A percentile compares a stretch with the other conserved stretches of the same genome.
Evolutionary conservation across 2,797 vertebrate species (phyloP).

Genomic region (Bradypodion pumilum): DNA sequence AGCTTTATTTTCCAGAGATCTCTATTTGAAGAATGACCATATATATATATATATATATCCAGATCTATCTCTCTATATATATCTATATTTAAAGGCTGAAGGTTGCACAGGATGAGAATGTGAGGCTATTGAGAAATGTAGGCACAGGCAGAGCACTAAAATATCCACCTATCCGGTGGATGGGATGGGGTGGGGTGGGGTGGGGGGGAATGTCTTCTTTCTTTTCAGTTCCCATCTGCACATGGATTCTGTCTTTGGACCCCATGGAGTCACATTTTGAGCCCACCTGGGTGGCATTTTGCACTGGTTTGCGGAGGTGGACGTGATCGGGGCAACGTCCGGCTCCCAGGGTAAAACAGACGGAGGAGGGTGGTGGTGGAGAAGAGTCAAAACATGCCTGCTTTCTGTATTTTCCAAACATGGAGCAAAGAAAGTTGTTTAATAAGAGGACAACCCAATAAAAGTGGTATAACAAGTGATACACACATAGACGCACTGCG

Average conservation of each 20-base stretch:
- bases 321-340: not conserved
- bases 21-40: constrained; percentile 31
- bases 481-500: not conserved
- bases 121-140: not conserved
- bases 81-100: constrained; percentile 37
- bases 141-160: too few species aligned
- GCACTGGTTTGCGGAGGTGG: constrained; percentile 5
- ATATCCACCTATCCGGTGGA: too few species aligned
- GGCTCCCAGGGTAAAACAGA: not conserved
- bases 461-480: not conserved
- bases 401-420: constrained; percentile 41
- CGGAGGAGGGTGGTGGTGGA: not conserved
- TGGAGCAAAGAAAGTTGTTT: constrained; percentile 1
- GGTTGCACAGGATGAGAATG: constrained; percentile 37
- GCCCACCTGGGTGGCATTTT: not conserved
- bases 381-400: not conserved
- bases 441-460: constrained; percentile 22
- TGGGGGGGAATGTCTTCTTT: not conserved
- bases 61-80: constrained; percentile 25
- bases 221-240: not conserved
- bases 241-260: too few species aligned
- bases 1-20: constrained; percentile 41
- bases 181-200: not conserved
- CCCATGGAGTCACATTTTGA: not conserved
- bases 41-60: constrained; percentile 33